Conservation (phyloP, 2,888 invertebrate genomes). For the Alentia gelatinosa region DNA sequence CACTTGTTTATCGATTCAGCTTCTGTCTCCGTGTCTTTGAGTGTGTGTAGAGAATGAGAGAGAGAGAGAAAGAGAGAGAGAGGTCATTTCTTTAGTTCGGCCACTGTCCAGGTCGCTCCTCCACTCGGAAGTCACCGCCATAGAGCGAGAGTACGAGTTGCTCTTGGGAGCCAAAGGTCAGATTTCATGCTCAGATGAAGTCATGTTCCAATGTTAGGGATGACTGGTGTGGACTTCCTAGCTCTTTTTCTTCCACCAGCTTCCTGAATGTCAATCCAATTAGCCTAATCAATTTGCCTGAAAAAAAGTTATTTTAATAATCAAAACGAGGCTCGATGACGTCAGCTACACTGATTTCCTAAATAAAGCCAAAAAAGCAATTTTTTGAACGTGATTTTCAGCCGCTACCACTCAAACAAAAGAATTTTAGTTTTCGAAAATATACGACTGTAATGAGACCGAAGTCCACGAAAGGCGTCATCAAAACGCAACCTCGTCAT, state of each 20-base stretch:
- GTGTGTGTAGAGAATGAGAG: too few relatives aligned
- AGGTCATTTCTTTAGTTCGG: too few relatives aligned
- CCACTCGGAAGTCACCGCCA: too few relatives aligned
- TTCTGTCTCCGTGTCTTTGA: too few relatives aligned
- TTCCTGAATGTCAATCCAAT: constrained; percentile 15
- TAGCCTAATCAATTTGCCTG: neutral
- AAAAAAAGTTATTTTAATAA: neutral
- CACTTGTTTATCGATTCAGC: too few relatives aligned
- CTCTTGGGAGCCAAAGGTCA: neutral
- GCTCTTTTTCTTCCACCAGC: neutral
- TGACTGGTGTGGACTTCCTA: neutral
- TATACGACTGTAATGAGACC: neutral
- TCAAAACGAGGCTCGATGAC: neutral
- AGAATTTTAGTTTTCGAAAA: neutral
- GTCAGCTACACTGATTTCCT: neutral
- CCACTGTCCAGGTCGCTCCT: too few relatives aligned
- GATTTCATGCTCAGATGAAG: neutral
- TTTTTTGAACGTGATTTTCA: neutral
- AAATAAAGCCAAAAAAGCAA: neutral
- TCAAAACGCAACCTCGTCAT: too few relatives aligned
- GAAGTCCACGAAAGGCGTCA: too few relatives aligned
- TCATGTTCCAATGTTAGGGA: neutral
- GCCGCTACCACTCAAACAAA: neutral
- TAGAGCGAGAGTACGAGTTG: too few relatives aligned
- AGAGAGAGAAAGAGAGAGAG: too few relatives aligned